Conservation (phyloP, 2,113 vertebrate species). For the Trinectes maculatus region DNA sequence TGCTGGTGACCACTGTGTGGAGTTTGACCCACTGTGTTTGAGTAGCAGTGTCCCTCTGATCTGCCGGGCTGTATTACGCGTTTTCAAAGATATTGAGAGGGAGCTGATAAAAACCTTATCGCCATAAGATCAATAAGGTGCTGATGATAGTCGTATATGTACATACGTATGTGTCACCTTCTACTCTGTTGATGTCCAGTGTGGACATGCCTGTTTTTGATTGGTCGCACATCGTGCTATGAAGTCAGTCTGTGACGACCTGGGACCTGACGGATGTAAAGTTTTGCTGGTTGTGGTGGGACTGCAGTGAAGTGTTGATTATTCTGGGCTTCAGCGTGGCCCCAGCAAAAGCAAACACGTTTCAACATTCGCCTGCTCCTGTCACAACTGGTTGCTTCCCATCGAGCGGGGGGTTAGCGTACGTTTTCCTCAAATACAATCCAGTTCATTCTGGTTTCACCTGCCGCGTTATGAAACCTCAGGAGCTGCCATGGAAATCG, state of each 20-base stretch:
- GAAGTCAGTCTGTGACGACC: too few relatives aligned
- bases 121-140: neutral
- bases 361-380: slow-evolving; percentile 34
- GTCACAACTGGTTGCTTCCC: slow-evolving; percentile 64
- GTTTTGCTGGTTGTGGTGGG: neutral
- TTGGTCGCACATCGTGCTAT: neutral
- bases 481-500: neutral
- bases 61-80: neutral
- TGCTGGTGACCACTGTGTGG: neutral
- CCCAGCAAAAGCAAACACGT: slow-evolving; percentile 35
- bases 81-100: neutral
- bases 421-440: neutral
- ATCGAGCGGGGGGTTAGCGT: slow-evolving; percentile 7
- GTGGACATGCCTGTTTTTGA: neutral
- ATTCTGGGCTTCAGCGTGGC: neutral
- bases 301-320: neutral
- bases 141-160: neutral
- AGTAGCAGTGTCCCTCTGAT: neutral
- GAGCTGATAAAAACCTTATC: neutral
- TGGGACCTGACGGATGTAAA: too few relatives aligned
- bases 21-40: neutral
- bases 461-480: neutral
- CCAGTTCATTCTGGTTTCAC: slow-evolving; percentile 35
- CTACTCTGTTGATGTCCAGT: too few relatives aligned
- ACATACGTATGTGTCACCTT: too few relatives aligned